phyloP scores from a whole-genome alignment of 2,888 invertebrate species.

The Nomada ruficornis region DNA sequence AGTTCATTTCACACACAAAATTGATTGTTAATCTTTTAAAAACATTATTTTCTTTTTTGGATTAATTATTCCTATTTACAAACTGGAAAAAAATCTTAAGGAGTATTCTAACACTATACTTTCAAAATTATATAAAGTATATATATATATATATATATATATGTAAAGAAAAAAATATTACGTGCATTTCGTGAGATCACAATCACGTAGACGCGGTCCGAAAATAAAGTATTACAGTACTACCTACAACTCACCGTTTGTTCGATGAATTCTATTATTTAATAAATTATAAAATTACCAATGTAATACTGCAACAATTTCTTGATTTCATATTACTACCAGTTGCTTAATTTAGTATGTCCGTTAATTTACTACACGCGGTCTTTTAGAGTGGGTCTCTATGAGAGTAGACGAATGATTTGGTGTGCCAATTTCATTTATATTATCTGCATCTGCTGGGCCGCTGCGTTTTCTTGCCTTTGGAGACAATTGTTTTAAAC shows the following conservation, averaged over 20 bases:
- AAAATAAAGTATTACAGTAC: conserved; percentile 8
- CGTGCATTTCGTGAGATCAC: neutral
- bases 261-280: conserved; percentile 25
- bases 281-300: conserved; percentile 49
- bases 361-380: conserved; percentile 57
- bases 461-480: conserved; percentile 83
- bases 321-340: conserved; percentile 2
- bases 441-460: conserved; percentile 53
- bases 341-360: neutral
- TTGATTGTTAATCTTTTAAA: conserved; percentile 11
- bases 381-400: conserved; percentile 54
- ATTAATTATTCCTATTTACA: conserved; percentile 39
- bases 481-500: conserved; percentile 92
- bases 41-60: conserved; percentile 9
- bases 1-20: neutral
- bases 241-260: conserved; percentile 8
- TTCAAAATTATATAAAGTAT: conserved; percentile 25
- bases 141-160: neutral
- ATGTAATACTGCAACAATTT: conserved; percentile 16
- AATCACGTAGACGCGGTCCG: neutral
- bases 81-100: conserved; percentile 8
- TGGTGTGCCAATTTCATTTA: conserved; percentile 41
- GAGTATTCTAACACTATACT: neutral
- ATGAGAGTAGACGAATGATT: conserved; percentile 50
- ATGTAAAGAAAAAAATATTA: neutral